phyloP scores from a whole-genome alignment of 2,113 vertebrate genomes.

The Mastomys natalensis region DNA sequence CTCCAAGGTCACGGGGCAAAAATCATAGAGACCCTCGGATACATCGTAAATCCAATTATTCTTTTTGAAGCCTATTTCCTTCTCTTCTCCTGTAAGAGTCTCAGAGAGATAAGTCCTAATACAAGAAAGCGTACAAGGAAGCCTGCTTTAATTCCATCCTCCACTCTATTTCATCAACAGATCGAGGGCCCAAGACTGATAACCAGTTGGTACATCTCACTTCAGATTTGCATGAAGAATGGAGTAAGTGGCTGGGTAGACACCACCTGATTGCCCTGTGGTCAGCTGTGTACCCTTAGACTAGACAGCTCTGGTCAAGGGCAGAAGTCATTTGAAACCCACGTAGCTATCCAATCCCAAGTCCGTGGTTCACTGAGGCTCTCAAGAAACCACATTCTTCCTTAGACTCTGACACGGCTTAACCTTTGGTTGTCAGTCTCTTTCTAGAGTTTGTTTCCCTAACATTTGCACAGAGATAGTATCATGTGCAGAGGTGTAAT shows the following conservation, averaged over 20 bases:
- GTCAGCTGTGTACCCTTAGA: background rate
- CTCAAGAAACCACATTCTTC: constrained; percentile 22
- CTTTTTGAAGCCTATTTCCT: background rate
- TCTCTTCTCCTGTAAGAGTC: background rate
- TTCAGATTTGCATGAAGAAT: constrained; percentile 2
- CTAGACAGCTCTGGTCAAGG: background rate
- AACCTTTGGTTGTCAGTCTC: background rate
- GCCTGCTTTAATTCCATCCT: constrained; percentile 29
- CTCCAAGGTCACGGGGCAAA: background rate
- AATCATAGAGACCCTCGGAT: background rate
- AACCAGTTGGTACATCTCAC: constrained; percentile 18
- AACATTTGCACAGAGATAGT: background rate
- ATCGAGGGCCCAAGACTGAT: background rate
- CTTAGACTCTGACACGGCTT: background rate
- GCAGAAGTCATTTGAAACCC: background rate
- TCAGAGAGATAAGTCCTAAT: background rate
- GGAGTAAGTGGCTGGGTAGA: background rate
- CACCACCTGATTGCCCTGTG: background rate
- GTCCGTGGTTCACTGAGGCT: background rate
- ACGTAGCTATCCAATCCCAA: background rate
- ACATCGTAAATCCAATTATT: background rate
- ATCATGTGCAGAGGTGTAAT: background rate
- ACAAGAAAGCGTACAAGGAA: background rate
- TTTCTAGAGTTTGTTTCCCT: background rate
- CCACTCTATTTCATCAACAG: constrained; percentile 37